phyloP scores from a whole-genome alignment of 2,113 vertebrate genomes.

The Chauna torquata region DNA sequence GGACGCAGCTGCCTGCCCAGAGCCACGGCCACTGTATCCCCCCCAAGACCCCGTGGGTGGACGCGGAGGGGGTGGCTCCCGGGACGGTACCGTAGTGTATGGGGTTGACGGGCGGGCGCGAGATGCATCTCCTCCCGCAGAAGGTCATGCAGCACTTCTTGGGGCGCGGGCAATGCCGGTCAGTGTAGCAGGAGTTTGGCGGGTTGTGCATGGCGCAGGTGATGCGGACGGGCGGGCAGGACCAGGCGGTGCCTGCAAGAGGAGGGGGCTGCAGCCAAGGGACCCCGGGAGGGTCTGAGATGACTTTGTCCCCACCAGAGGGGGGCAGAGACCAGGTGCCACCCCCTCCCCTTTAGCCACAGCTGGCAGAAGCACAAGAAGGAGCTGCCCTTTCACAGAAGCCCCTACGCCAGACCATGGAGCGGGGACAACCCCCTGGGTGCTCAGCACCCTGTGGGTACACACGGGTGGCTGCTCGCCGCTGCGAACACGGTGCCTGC shows the following conservation, averaged over 20 bases:
- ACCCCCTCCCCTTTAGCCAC: not conserved
- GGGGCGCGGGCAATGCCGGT: fast-evolving
- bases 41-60: not conserved
- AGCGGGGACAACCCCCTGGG: not conserved
- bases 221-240: not conserved
- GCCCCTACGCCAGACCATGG: not conserved
- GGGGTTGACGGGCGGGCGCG: fast-evolving
- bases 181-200: fast-evolving
- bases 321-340: not conserved
- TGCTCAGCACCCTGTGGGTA: too few relatives aligned
- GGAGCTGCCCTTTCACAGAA: not conserved
- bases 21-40: fast-evolving
- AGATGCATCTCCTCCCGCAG: not conserved
- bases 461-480: too few relatives aligned
- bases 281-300: not conserved
- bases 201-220: fast-evolving
- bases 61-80: fast-evolving
- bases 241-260: constrained; percentile 26
- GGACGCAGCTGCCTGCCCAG: not conserved
- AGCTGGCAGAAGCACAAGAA: not conserved
- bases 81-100: not conserved
- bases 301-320: not conserved
- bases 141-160: not conserved
- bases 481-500: not conserved
- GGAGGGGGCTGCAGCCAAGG: not conserved